Evolutionary conservation across 2,797 vertebrate species (phyloP), one percentile per base, ranked within the genome.

Genomic region (Tamandua tetradactyla): DNA sequence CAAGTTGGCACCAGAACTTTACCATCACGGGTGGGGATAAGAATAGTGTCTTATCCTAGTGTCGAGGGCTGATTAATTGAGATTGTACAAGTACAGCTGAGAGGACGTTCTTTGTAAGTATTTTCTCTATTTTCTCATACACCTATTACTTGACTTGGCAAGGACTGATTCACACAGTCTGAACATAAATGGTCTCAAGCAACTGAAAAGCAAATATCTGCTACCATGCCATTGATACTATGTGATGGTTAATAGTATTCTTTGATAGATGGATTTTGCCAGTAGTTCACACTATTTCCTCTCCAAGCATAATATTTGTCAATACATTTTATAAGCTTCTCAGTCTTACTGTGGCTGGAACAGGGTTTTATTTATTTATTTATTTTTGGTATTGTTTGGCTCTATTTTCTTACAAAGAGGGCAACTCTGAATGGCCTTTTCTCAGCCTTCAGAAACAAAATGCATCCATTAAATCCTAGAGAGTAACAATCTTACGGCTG

Each of bases 361-460:
- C 15, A 57, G 14, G 1, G 18, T 40, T 93, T 88, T 68, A 15
- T 22, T 88, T n/a, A n/a, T n/a, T n/a, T n/a, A n/a, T 30, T 55
- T 42, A 55, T 25, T 82, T 30, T 66, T 49, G 61, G 40, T 47
- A 84, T 82, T 95, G n/a, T 25, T 88, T 75, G n/a, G 42, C 4
- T 86, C 85, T 71, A 75, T 47, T 40, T 61, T 52, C 35, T 35
- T 42, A 49, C 0, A 71, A 93, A 7, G 15, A 88, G 2, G 25
- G 13, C 49, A 94, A 69, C 37, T 40, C 72, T 64, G 27, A 84
- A n/a, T 74, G 66, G 13, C 25, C 5, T 71, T 93, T 94, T 35
- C 76, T 94, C 9, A 69, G 25, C 4, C 35, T 93, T 87, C 78
- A 90, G 68, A 91, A 71, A 89, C 76, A 80, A 96, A 95, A 93